phyloP scores from a whole-genome alignment of 2,113 vertebrate genomes.

The Bothrops jararaca region DNA sequence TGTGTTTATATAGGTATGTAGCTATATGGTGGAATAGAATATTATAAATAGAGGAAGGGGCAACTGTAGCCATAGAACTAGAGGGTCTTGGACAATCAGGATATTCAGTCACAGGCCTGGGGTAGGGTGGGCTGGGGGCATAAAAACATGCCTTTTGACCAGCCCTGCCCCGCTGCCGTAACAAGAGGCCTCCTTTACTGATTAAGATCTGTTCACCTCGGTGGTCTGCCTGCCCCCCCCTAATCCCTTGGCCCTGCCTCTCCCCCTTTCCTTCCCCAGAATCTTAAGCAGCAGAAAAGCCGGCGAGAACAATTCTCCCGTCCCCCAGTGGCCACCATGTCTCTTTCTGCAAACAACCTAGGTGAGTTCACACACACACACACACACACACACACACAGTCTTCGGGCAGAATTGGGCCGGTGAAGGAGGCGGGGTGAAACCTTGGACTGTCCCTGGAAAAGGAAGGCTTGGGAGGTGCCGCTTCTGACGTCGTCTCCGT shows the following conservation, averaged over 20 bases:
- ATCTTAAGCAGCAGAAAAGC: conserved; percentile 89
- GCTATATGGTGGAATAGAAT: background rate
- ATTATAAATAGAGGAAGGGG: background rate
- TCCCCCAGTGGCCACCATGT: conserved; percentile 73
- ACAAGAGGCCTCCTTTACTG: background rate
- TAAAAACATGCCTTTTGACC: too few relatives aligned
- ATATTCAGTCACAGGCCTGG: too few relatives aligned
- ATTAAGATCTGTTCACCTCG: background rate
- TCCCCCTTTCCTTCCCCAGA: conserved; percentile 63
- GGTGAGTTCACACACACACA: conserved; percentile 68
- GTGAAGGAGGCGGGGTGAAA: background rate
- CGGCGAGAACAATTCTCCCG: conserved; percentile 90
- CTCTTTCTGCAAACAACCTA: conserved; percentile 80
- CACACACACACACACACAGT: background rate
- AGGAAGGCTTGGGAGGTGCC: too few relatives aligned
- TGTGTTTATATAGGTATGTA: background rate
- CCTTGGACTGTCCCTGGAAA: fast-evolving
- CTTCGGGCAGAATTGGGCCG: background rate
- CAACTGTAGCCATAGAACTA: background rate
- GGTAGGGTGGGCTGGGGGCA: too few relatives aligned
- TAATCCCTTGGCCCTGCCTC: background rate
- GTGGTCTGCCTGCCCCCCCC: background rate
- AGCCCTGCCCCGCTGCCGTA: background rate
- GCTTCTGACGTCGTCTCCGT: background rate
- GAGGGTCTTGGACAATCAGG: too few relatives aligned